phyloP scores from a whole-genome alignment of 2,888 invertebrate genomes.

The Megalurothrips usitatus region DNA sequence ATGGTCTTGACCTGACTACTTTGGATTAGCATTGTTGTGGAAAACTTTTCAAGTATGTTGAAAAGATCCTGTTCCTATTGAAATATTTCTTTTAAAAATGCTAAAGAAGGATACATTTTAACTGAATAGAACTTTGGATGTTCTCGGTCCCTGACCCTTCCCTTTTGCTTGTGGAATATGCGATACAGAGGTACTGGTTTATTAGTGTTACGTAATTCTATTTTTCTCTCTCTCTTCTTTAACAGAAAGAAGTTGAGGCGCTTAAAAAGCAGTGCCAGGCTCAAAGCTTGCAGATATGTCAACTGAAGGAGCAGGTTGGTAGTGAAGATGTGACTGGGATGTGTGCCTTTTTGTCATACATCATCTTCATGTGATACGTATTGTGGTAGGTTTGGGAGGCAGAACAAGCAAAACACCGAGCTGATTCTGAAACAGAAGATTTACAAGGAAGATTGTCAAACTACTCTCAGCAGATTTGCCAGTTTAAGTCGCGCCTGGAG shows the following conservation, averaged over 20 bases:
- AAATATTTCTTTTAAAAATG: too few species aligned
- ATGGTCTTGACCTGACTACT: too few species aligned
- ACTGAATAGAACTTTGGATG: too few species aligned
- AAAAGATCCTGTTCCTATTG: too few species aligned
- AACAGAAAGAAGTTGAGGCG: not conserved
- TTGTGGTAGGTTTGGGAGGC: not conserved
- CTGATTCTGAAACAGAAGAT: constrained; percentile 12
- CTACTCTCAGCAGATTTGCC: not conserved
- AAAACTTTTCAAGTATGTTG: too few species aligned
- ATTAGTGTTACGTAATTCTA: not conserved
- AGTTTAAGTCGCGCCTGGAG: not conserved
- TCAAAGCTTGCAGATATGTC: constrained; percentile 9
- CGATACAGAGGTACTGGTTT: too few species aligned
- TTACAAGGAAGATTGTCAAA: not conserved
- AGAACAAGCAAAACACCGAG: not conserved
- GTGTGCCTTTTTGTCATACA: not conserved
- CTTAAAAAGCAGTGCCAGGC: not conserved
- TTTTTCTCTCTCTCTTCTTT: not conserved
- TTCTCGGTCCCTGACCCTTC: not conserved
- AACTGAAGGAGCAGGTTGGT: not conserved
- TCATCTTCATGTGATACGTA: not conserved
- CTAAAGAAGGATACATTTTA: too few species aligned
- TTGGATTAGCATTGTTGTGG: too few species aligned
- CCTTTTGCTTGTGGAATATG: not conserved
- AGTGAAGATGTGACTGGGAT: not conserved